A percentile compares a stretch with the other conserved stretches of the same genome.
phyloP scores from a whole-genome alignment of 2,113 vertebrate species.

The Clinocottus analis region DNA sequence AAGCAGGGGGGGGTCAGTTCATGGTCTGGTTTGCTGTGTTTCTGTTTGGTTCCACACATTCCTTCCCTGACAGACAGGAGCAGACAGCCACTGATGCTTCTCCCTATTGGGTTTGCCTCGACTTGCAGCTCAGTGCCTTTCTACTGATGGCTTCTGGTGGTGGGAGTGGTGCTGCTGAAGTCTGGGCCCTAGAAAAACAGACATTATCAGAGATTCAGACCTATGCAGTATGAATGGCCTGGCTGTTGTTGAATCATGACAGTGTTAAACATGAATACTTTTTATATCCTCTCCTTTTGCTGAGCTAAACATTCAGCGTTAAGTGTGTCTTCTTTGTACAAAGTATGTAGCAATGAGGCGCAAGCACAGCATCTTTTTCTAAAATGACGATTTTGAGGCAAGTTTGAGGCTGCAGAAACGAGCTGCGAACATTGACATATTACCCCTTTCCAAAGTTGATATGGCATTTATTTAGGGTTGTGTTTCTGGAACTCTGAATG shows the following conservation, averaged over 20 bases:
- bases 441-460: not conserved
- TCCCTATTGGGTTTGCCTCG: constrained; percentile 49
- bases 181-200: constrained; percentile 83
- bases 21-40: constrained; percentile 68
- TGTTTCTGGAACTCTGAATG: not conserved
- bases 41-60: constrained; percentile 72
- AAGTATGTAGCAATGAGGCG: not conserved
- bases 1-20: constrained; percentile 59
- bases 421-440: not conserved
- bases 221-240: not conserved
- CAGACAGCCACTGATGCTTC: constrained; percentile 58
- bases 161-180: constrained; percentile 88
- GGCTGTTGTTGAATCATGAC: not conserved
- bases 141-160: constrained; percentile 86
- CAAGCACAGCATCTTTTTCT: constrained; percentile 13
- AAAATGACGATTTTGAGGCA: not conserved
- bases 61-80: constrained; percentile 67
- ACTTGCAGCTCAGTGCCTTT: constrained; percentile 84
- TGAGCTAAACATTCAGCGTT: constrained; percentile 3
- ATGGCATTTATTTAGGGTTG: not conserved
- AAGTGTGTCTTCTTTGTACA: not conserved
- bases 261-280: constrained; percentile 8
- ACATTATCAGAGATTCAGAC: not conserved
- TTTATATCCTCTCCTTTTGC: constrained; percentile 23
- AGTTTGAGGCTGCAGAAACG: not conserved